phyloP scores from a whole-genome alignment of 2,888 invertebrate genomes.

The Sarcophaga subvicina region DNA sequence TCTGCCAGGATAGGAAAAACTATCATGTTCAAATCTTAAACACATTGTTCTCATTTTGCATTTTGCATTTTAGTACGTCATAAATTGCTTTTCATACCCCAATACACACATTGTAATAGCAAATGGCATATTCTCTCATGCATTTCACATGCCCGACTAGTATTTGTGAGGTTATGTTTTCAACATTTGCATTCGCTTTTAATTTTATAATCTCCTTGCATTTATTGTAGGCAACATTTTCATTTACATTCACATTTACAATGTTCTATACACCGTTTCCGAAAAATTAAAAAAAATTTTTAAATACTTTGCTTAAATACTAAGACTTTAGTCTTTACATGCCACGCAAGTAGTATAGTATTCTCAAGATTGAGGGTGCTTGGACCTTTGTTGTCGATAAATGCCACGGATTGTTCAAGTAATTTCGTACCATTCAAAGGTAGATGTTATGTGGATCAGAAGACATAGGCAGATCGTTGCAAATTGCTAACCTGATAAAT shows the following conservation, averaged over 20 bases:
- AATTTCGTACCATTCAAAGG: too few species aligned
- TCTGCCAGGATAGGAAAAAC: not conserved
- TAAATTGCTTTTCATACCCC: conserved; percentile 6
- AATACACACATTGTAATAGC: conserved; percentile 10
- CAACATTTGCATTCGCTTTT: not conserved
- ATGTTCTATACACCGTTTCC: too few species aligned
- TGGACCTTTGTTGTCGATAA: too few species aligned
- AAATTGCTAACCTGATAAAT: too few species aligned
- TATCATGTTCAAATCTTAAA: not conserved
- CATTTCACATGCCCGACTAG: not conserved
- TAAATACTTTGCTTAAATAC: too few species aligned
- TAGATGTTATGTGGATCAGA: too few species aligned
- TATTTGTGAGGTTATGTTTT: not conserved
- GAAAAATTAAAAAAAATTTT: too few species aligned
- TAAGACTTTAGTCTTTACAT: too few species aligned
- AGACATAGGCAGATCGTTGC: too few species aligned
- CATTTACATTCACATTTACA: not conserved
- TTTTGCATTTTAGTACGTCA: conserved; percentile 19
- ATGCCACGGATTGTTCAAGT: too few species aligned
- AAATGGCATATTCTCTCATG: not conserved
- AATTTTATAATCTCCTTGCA: not conserved
- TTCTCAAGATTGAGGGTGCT: too few species aligned
- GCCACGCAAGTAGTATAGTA: too few species aligned
- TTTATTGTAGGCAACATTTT: conserved; percentile 17
- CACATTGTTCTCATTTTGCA: not conserved